A percentile compares a stretch with the other conserved stretches of the same genome.
These are phyloP conservation scores for Pyralis farinalis DNA, from an alignment of 2,888 invertebrate genomes.

Conservation along the genomic window DNA sequence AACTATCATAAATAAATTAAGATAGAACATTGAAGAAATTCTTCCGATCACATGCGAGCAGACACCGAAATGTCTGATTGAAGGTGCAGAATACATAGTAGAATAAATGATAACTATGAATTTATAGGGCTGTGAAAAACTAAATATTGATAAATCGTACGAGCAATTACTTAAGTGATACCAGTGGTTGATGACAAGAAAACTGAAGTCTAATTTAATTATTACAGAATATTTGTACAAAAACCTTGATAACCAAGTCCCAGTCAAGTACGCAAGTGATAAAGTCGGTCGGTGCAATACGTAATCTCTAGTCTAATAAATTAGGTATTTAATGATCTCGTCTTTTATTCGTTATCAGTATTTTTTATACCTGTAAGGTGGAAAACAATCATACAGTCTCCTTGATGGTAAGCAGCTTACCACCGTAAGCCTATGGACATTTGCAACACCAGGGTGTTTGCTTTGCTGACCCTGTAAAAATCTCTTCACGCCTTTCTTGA, in stretches of 20 bases:
- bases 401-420: too few relatives aligned
- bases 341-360: too few relatives aligned
- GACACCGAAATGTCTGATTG: neutral
- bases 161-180: slow-evolving; percentile 14
- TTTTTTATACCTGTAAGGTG: neutral
- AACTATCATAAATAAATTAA: slow-evolving; percentile 26
- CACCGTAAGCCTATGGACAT: too few relatives aligned
- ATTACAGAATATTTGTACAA: neutral
- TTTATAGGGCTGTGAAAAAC: slow-evolving; percentile 17
- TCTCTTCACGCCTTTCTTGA: too few relatives aligned
- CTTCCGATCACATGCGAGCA: neutral
- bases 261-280: neutral
- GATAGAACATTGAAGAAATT: neutral
- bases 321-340: too few relatives aligned
- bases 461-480: too few relatives aligned
- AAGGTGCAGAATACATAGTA: neutral
- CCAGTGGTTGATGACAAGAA: slow-evolving; percentile 10
- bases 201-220: neutral
- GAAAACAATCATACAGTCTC: too few relatives aligned
- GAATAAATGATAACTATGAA: slow-evolving; percentile 1
- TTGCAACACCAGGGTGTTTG: too few relatives aligned
- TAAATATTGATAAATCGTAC: slow-evolving; percentile 1
- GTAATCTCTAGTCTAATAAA: slow-evolving; percentile 28
- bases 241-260: neutral
- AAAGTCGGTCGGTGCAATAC: slow-evolving; percentile 13